Evolutionary conservation across 2,113 vertebrate genomes (phyloP), one percentile per base, ranked within the genome.

Genomic region (Centropus unirufus): DNA sequence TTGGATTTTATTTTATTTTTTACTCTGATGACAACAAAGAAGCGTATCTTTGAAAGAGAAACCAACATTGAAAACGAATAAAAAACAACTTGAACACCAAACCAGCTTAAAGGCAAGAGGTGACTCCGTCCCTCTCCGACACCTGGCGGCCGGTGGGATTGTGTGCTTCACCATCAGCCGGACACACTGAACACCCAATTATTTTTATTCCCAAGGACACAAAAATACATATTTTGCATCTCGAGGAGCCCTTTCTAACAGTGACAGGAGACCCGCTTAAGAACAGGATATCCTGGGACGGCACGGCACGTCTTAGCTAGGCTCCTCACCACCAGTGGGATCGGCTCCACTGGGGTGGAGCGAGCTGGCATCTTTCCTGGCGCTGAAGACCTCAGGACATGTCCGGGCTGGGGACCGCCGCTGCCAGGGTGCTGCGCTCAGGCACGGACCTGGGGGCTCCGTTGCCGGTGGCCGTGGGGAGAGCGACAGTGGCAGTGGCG

Each of bases 1-100:
- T 98, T 98, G 97, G 97, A 92, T 98, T 97, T 91, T 26, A 76
- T 90, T 96, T 89, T 47, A 24, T 94, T 91, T 94, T 84, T 95
- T 76, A 94, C 81, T 92, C 87, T 0, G 7, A 90, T 62, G 91
- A 86, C 85, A 64, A 97, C 55, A 90, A 97, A 51, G 92, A 95
- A 96, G 94, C 91, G 9, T 78, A 92, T 89, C 92, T 83, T 91
- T 7, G 6, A 79, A 44, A 69, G 26, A 54, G 51, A 81, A 96
- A 59, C 76, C 93, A 72, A 88, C n/a, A 2, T 76, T 2, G 16
- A 49, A 40, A 70, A 12, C 4, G 42, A 79, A 72, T 39, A 23
- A 87, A 11, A 63, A 70, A 29, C 57, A 90, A 87, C 52, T 26
- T 9, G 23, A 87, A 83, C 89, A 74, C 74, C 90, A 87, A 95